Evolutionary conservation across 2,888 invertebrate genomes (phyloP).

Genomic region (Sabatieria punctata): DNA sequence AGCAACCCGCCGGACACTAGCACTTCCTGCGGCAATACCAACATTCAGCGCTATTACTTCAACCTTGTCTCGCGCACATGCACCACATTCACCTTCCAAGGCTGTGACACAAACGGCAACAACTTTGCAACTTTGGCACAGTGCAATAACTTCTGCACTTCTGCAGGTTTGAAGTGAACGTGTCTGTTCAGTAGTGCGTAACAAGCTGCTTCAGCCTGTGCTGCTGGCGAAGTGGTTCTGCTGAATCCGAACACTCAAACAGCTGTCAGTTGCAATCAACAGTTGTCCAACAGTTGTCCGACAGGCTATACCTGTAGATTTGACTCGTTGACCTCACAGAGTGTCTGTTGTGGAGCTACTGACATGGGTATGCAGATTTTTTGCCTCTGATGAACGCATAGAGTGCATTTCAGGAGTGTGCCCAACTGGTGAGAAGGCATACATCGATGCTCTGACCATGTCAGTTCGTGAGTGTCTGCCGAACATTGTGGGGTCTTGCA

Average conservation of each 20-base stretch:
- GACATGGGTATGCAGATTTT: conserved; percentile 14
- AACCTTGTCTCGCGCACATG: conserved; percentile 14
- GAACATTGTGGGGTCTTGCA: not conserved
- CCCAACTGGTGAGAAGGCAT: conserved; percentile 3
- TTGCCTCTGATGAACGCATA: too few relatives aligned
- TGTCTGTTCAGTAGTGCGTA: too few relatives aligned
- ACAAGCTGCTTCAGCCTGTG: too few relatives aligned
- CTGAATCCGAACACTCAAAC: conserved; percentile 6
- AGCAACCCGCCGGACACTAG: conserved; percentile 24
- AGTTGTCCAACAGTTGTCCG: conserved; percentile 21
- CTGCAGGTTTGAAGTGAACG: too few relatives aligned
- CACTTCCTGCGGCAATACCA: conserved; percentile 21
- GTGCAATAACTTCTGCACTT: conserved; percentile 25
- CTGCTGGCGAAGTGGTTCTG: conserved; percentile 22
- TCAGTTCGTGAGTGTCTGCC: not conserved
- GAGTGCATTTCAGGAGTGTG: conserved; percentile 7
- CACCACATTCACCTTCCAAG: conserved; percentile 17
- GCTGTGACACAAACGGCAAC: conserved; percentile 21
- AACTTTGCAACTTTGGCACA: conserved; percentile 19
- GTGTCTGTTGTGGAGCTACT: conserved; percentile 24
- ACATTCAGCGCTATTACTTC: conserved; percentile 17
- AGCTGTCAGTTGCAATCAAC: conserved; percentile 13
- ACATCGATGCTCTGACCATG: conserved; percentile 1
- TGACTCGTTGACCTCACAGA: conserved; percentile 17
- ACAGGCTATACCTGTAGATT: conserved; percentile 20